Percentiles rank a stretch among this genome's conserved stretches.
These are phyloP conservation scores for Onthophagus taurus DNA, from an alignment of 1,140 invertebrate species.

Conservation along the genomic window DNA sequence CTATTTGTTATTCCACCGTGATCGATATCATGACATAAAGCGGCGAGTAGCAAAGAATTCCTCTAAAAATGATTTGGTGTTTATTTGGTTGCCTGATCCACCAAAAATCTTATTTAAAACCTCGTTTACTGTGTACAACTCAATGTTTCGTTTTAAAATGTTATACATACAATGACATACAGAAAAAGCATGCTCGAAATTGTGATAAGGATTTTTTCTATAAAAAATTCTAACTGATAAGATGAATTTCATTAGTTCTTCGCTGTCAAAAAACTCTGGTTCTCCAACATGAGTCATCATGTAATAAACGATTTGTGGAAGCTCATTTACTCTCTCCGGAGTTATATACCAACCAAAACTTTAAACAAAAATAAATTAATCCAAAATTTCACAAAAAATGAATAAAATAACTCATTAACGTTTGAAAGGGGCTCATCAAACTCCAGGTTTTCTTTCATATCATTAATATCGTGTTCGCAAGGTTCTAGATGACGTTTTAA, in stretches of 20 bases:
- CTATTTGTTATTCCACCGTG: conserved; percentile 49
- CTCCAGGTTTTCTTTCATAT: background rate
- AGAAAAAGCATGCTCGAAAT: conserved; percentile 48
- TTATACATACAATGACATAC: conserved; percentile 48
- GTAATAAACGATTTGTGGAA: conserved; percentile 40
- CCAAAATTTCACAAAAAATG: background rate
- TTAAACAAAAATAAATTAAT: background rate
- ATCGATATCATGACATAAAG: conserved; percentile 48
- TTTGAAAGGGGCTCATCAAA: conserved; percentile 2
- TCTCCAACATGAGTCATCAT: conserved; percentile 42
- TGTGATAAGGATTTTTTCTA: conserved; percentile 45
- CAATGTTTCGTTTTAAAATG: conserved; percentile 40
- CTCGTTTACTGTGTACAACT: conserved; percentile 42
- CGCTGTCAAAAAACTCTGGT: conserved; percentile 33
- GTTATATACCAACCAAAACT: conserved; percentile 46
- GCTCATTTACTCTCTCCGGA: conserved; percentile 36
- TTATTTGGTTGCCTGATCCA: conserved; percentile 8
- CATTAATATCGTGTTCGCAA: conserved; percentile 19
- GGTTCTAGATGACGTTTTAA: conserved; percentile 22
- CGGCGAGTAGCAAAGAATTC: conserved; percentile 42
- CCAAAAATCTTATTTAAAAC: conserved; percentile 23
- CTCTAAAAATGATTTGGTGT: conserved; percentile 31
- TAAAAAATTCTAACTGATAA: conserved; percentile 43
- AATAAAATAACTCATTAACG: background rate
- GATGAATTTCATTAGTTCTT: conserved; percentile 37